phyloP scores from a whole-genome alignment of 1,140 invertebrate species.

The Drosophila orena region DNA sequence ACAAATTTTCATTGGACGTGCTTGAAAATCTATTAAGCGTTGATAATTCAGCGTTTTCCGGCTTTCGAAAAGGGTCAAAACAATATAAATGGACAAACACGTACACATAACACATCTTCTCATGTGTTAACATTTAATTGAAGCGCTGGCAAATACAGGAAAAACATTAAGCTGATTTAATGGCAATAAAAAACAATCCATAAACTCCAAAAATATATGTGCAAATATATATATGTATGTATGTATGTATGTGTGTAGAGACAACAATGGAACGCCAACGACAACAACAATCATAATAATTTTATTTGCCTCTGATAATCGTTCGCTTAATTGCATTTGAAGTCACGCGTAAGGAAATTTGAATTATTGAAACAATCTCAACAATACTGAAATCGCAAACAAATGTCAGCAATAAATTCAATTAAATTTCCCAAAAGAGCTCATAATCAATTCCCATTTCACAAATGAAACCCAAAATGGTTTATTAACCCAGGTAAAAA shows the following conservation, averaged over 20 bases:
- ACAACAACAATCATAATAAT: constrained; percentile 9
- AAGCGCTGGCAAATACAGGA: constrained; percentile 24
- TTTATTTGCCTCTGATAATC: constrained; percentile 15
- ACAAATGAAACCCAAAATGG: constrained; percentile 16
- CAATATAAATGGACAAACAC: constrained; percentile 39
- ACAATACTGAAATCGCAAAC: constrained; percentile 26
- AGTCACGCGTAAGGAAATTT: constrained; percentile 65
- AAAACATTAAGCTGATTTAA: constrained; percentile 47
- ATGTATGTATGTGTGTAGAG: background rate
- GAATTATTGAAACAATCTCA: constrained; percentile 45
- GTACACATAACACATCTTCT: constrained; percentile 14
- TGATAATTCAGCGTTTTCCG: constrained; percentile 71
- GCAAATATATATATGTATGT: background rate
- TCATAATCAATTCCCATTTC: constrained; percentile 55
- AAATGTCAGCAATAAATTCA: constrained; percentile 64
- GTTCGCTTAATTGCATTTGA: constrained; percentile 69
- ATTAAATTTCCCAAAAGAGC: constrained; percentile 64
- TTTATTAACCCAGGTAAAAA: constrained; percentile 26
- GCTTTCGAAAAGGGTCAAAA: constrained; percentile 32
- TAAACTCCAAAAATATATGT: constrained; percentile 4
- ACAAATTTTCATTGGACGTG: constrained; percentile 73
- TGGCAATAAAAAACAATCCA: constrained; percentile 23
- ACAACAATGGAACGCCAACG: background rate
- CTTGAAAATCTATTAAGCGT: constrained; percentile 78
- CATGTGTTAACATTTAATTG: constrained; percentile 53